These are phyloP conservation scores for Synodontis membranacea DNA, from an alignment of 2,113 vertebrate genomes.

Conservation along the genomic window DNA sequence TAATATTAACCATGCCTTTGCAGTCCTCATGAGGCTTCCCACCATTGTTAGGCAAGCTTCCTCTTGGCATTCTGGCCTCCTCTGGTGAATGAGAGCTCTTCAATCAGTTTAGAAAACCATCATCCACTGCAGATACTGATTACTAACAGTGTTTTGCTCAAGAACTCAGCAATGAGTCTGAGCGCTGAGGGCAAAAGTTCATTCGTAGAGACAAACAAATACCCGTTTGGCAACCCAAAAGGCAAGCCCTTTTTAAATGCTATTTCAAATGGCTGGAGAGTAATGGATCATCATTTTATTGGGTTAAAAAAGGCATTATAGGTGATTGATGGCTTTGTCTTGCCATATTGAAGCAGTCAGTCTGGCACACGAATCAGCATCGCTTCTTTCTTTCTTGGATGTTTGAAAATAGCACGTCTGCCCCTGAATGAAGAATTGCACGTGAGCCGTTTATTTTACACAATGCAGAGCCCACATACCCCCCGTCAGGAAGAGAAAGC, in stretches of 20 bases:
- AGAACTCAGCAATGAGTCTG: slow-evolving; percentile 21
- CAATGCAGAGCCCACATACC: slow-evolving; percentile 21
- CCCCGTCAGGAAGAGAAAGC: background rate
- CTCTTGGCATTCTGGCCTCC: slow-evolving; percentile 39
- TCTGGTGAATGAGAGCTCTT: slow-evolving; percentile 42
- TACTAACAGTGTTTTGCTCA: slow-evolving; percentile 27
- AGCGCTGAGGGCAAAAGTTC: slow-evolving; percentile 6
- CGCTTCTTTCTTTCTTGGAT: slow-evolving; percentile 30
- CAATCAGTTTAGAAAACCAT: slow-evolving; percentile 47
- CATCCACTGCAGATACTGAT: slow-evolving; percentile 34
- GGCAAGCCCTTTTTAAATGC: background rate
- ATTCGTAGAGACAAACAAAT: slow-evolving; percentile 17
- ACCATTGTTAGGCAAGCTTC: slow-evolving; percentile 38
- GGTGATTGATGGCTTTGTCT: slow-evolving; percentile 35
- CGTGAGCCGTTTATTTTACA: slow-evolving; percentile 17
- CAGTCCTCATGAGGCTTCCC: slow-evolving; percentile 26
- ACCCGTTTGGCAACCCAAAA: background rate
- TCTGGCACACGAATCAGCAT: slow-evolving; percentile 4
- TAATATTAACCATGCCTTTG: slow-evolving; percentile 53
- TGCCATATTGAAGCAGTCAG: background rate
- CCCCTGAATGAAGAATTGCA: slow-evolving; percentile 19
- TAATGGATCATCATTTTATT: slow-evolving; percentile 37
- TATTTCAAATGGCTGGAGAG: slow-evolving; percentile 18
- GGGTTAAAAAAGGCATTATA: slow-evolving; percentile 38
- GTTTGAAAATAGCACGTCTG: slow-evolving; percentile 38